A percentile compares a stretch with the other conserved stretches of the same genome.
Conservation (phyloP, 2,888 invertebrate genomes). For the Mellilla xanthometata region DNA sequence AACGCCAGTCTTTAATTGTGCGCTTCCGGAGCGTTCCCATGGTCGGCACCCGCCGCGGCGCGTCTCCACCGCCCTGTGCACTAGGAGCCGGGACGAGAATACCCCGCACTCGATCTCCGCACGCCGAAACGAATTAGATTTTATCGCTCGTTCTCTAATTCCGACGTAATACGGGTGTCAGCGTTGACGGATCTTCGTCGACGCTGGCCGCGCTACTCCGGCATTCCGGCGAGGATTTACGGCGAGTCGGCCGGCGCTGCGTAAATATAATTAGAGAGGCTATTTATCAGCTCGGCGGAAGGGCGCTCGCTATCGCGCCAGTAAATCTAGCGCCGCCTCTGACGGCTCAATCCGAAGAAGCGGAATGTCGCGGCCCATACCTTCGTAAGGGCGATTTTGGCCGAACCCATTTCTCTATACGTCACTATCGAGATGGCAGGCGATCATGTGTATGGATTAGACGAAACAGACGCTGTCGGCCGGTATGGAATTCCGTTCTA, state of each 20-base stretch:
- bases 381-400: conserved; percentile 55
- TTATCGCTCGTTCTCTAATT: conserved; percentile 58
- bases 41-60: conserved; percentile 56
- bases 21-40: conserved; percentile 69
- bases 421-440: conserved; percentile 50
- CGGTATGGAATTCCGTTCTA: conserved; percentile 55
- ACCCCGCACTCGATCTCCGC: conserved; percentile 35
- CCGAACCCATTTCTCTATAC: conserved; percentile 46
- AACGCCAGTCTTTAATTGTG: conserved; percentile 58
- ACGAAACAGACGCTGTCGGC: conserved; percentile 38
- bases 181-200: conserved; percentile 58
- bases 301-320: conserved; percentile 71
- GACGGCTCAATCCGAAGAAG: conserved; percentile 75
- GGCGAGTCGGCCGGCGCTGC: conserved; percentile 70
- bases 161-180: conserved; percentile 55
- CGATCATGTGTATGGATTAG: conserved; percentile 47
- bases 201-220: conserved; percentile 66
- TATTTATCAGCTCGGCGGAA: conserved; percentile 78
- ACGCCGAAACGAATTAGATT: conserved; percentile 49
- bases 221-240: conserved; percentile 72
- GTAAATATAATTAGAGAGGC: conserved; percentile 81
- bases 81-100: conserved; percentile 39
- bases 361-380: conserved; percentile 56
- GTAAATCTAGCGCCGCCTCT: conserved; percentile 68
- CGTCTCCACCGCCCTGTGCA: conserved; percentile 55